Conservation (phyloP, 2,113 vertebrate species). For the Xenopus tropicalis region DNA sequence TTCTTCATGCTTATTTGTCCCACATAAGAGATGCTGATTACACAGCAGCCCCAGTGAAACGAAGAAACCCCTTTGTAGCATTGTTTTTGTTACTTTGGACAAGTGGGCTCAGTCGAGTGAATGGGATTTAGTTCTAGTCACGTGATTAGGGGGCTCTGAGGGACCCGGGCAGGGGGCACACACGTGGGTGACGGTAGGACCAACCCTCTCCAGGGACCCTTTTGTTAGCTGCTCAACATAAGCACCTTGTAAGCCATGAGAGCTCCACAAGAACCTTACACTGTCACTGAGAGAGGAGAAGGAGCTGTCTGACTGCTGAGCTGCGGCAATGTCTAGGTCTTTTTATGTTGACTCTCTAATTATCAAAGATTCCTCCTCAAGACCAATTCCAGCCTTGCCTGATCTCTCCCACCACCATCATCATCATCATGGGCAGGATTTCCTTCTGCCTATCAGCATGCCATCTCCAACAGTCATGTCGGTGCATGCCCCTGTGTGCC, state of each 20-base stretch:
- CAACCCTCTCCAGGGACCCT: conserved; percentile 95
- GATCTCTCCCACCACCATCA: conserved; percentile 70
- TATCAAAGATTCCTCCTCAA: conserved; percentile 84
- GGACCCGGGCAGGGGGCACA: conserved; percentile 75
- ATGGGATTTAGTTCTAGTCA: conserved; percentile 77
- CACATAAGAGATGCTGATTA: no score
- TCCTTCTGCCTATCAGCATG: conserved; percentile 90
- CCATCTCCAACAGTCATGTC: conserved; percentile 87
- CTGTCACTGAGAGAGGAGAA: conserved; percentile 19
- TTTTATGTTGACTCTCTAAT: conserved; percentile 98
- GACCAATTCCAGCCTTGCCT: conserved; percentile 67
- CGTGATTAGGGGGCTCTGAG: conserved; percentile 85
- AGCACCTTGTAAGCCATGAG: conserved; percentile 86
- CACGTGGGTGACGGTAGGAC: conserved; percentile 90
- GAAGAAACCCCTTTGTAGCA: conserved; percentile 58
- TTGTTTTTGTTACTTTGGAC: conserved; percentile 47
- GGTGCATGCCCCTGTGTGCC: conserved; percentile 78
- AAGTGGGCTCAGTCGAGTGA: conserved; percentile 59
- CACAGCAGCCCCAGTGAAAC: conserved; percentile 44
- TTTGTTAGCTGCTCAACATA: conserved; percentile 92
- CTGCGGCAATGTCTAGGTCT: conserved; percentile 87
- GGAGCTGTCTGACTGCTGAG: conserved; percentile 18
- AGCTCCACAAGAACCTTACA: conserved; percentile 33
- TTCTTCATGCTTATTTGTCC: no score
- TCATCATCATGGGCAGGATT: conserved; percentile 80